phyloP scores from a whole-genome alignment of 2,113 vertebrate genomes.

The Apeltes quadracus region DNA sequence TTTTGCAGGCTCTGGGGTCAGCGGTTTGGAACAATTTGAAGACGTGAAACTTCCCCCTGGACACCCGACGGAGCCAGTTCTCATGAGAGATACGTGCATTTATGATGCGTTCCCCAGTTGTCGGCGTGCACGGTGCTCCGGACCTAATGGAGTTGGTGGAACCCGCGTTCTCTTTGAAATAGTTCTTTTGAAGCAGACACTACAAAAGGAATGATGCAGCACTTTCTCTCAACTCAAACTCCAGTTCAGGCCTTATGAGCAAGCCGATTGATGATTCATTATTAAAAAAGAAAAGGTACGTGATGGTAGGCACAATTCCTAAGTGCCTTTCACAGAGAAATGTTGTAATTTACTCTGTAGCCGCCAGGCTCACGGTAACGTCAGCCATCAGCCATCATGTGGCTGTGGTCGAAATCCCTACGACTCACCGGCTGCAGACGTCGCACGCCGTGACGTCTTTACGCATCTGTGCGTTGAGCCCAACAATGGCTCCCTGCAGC shows the following conservation, averaged over 20 bases:
- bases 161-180: slow-evolving; percentile 25
- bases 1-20: not conserved
- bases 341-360: not conserved
- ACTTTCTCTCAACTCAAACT: slow-evolving; percentile 9
- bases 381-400: not conserved
- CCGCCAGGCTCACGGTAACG: not conserved
- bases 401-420: no score
- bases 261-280: not conserved
- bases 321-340: not conserved
- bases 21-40: not conserved
- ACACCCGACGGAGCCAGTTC: not conserved
- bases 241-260: slow-evolving; percentile 9
- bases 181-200: slow-evolving; percentile 23
- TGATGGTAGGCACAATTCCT: not conserved
- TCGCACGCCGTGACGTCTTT: not conserved
- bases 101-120: slow-evolving; percentile 21
- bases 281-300: not conserved
- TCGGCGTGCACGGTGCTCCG: not conserved
- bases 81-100: slow-evolving; percentile 23
- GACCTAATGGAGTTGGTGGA: slow-evolving; percentile 5
- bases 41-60: not conserved
- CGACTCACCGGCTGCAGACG: slow-evolving; percentile 17
- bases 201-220: slow-evolving; percentile 35
- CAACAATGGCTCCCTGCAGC: slow-evolving; percentile 9
- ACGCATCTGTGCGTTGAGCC: slow-evolving; percentile 22